A percentile compares a stretch with the other conserved stretches of the same genome.
Evolutionary conservation across 1,140 invertebrate species (phyloP).

Genomic region (Magallana gigas): DNA sequence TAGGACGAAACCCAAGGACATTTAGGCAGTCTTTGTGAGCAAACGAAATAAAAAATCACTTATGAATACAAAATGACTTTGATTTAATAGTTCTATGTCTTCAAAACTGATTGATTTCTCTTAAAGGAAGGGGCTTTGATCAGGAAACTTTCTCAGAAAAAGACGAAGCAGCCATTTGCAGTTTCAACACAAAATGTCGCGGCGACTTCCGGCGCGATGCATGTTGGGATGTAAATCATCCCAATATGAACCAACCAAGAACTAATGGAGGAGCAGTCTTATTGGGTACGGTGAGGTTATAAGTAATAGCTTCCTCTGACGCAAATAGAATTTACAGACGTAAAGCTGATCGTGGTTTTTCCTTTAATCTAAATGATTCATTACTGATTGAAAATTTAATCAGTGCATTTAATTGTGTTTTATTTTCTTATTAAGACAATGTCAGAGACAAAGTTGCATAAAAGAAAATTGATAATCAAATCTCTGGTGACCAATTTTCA

Average conservation of each 20-base stretch:
- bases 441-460: no score
- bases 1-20: no score
- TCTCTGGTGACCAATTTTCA: no score
- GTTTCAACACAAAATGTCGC: slow-evolving; percentile 55
- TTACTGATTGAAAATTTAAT: neutral
- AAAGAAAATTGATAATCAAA: no score
- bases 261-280: slow-evolving; percentile 60
- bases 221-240: slow-evolving; percentile 63
- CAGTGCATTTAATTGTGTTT: no score
- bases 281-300: slow-evolving; percentile 53
- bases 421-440: no score
- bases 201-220: slow-evolving; percentile 51
- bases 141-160: slow-evolving; percentile 66
- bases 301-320: slow-evolving; percentile 11
- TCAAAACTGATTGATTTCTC: neutral
- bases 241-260: slow-evolving; percentile 60
- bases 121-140: slow-evolving; percentile 66
- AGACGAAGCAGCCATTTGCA: slow-evolving; percentile 63
- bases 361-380: neutral
- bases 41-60: neutral
- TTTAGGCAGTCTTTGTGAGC: no score
- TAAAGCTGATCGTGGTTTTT: neutral
- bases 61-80: neutral
- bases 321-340: neutral
- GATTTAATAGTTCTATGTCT: neutral